Evolutionary conservation across 1,140 invertebrate genomes (phyloP), one percentile per base, ranked within the genome.

Genomic region (Lucilia sericata): DNA sequence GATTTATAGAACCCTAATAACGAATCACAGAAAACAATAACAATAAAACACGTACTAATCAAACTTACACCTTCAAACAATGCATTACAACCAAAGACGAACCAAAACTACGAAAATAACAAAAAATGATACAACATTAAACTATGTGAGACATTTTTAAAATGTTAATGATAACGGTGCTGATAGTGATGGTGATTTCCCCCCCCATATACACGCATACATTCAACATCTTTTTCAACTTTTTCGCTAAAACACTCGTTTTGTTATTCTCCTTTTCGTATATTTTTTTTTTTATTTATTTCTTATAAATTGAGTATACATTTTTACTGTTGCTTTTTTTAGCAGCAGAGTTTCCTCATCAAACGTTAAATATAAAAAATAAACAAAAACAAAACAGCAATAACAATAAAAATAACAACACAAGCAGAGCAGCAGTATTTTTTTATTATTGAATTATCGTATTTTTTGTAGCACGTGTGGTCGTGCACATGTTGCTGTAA

Each of bases 401-500:
- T 3, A 76, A 76, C 25, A 76, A 76, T 36, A 76, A 76, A 10
- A 76, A 76, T 55, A 70, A 70, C 21, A 70, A 70, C 21, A 76
- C 74, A 36, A 76, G 7, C n/a, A 76, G 25, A 36, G 10, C 47
- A 76, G n/a, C 5, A 76, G 42, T 2, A 10, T 25, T 51, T 80
- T 80, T 19, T 25, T 80, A 49, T 80, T 49, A 80, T 80, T 80
- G 76, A 82, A 82, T 70, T 82, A 70, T 82, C 82, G 82, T 70
- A 82, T 80, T 88, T 88, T 88, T 88, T 88, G 88, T 88, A 89
- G 88, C 88, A 89, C 88, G 88, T 89, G 88, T 89, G 88, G 88
- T 89, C 88, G 88, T 89, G 88, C 88, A 89, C 88, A 89, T 89
- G 88, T 89, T 89, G 88, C 88, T 89, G 82, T 70, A 49, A 49